phyloP scores from a whole-genome alignment of 2,113 vertebrate genomes.

The Echinops telfairi region DNA sequence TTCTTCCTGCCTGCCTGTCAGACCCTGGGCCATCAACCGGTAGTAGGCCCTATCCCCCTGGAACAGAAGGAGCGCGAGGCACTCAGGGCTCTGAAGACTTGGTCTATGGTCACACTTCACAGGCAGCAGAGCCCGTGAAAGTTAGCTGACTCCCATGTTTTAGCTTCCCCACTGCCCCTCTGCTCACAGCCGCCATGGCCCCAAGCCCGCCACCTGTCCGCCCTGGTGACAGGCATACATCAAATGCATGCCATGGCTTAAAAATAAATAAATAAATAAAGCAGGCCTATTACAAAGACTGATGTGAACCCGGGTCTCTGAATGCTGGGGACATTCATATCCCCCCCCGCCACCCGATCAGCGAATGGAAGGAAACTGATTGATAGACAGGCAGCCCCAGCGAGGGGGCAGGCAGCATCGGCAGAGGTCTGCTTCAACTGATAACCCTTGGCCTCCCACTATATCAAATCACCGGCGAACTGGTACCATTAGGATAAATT shows the following conservation, averaged over 20 bases:
- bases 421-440: constrained; percentile 83
- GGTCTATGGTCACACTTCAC: neutral
- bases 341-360: constrained; percentile 68
- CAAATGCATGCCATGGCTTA: too few species aligned
- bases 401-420: constrained; percentile 71
- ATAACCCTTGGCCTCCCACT: constrained; percentile 79
- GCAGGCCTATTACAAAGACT: constrained; percentile 73
- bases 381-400: neutral
- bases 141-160: neutral
- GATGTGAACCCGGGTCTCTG: constrained; percentile 76
- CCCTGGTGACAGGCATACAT: neutral
- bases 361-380: constrained; percentile 80
- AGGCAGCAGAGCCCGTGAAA: neutral
- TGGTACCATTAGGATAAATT: constrained; percentile 84
- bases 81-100: neutral
- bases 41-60: neutral
- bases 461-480: constrained; percentile 80
- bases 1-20: neutral
- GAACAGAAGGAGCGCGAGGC: neutral
- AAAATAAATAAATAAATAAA: constrained; percentile 60
- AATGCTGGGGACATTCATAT: constrained; percentile 81
- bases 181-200: neutral
- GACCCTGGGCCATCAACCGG: neutral
- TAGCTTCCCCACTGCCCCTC: accelerated
- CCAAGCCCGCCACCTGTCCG: neutral